Base-by-base conservation (phyloP, 2,797 vertebrate species). In the Manis pentadactyla region DNA sequence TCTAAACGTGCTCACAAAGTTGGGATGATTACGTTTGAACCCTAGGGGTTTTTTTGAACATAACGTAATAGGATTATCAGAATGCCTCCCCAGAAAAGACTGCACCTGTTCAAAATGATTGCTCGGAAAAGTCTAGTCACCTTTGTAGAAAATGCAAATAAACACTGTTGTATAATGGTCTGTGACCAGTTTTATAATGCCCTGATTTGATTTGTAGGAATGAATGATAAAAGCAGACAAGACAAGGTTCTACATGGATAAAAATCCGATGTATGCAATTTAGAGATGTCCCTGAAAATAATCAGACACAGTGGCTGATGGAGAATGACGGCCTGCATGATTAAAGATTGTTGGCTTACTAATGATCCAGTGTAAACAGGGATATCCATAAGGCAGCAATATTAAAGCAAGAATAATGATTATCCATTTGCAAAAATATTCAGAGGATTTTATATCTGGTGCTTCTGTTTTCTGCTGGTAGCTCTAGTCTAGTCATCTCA, bases 171-270 rank as follows among this genome's bases (percentile, higher is more conserved):
- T 5, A 59, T 94, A 93, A 96, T 64, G 77, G 74, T 96, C 92
- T 96, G 74, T 73, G 8, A 87, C 91, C 82, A 93, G 84, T 3
- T 25, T 98, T 94, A 83, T 90, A 96, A 97, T 90, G 15, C 19
- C 9, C 51, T 95, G 64, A 96, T 96, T 95, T 87, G 97, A 97
- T 97, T 97, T 97, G 95, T 87, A 98, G 97, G 93, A 98, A 96
- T 84, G 66, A 95, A 94, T 95, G 55, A 51, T 75, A 96, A 96
- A 94, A 93, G 92, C 96, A 92, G 89, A 53, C 66, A 79, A 96
- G 92, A 77, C 55, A 63, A 96, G 96, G 66, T 51, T 31, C 66
- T 12, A 0, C 69, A 34, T 84, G 57, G 25, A 91, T 93, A 34
- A 63, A 46, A 90, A 96, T 82, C 87, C 78, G 27, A 97, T 98